phyloP scores from a whole-genome alignment of 2,797 vertebrate species.

The Brachyrhaphis roseni region DNA sequence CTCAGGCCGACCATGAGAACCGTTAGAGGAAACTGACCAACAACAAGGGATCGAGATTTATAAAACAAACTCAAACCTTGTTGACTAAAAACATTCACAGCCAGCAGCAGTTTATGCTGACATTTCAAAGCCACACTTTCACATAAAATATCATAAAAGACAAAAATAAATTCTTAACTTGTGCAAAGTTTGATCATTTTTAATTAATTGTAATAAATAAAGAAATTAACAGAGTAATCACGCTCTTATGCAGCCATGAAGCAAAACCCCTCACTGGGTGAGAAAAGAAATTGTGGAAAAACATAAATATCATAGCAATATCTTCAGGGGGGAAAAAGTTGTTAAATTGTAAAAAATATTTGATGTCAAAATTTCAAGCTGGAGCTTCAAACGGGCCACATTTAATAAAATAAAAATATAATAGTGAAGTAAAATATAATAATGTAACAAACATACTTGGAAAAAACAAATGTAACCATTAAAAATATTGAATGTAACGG shows the following conservation, averaged over 20 bases:
- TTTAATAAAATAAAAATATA: background rate
- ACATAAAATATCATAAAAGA: background rate
- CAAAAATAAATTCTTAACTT: background rate
- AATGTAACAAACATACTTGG: background rate
- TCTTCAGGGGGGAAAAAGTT: background rate
- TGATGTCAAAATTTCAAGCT: background rate
- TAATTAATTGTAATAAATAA: background rate
- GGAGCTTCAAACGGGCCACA: background rate
- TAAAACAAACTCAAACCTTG: background rate
- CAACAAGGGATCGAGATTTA: background rate
- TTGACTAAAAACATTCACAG: background rate
- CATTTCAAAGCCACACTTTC: background rate
- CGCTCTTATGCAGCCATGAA: background rate
- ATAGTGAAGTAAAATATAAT: background rate
- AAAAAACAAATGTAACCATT: background rate
- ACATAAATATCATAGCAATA: no score
- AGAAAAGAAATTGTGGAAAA: background rate
- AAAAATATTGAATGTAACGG: background rate
- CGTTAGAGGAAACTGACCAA: conserved; percentile 15
- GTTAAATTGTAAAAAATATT: background rate
- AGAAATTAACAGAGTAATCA: background rate
- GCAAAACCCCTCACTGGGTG: background rate
- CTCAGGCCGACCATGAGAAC: conserved; percentile 5
- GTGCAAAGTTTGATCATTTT: background rate
- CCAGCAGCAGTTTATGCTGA: background rate